Evolutionary conservation across 2,888 invertebrate species (phyloP).

Genomic region (Prosapia bicincta): DNA sequence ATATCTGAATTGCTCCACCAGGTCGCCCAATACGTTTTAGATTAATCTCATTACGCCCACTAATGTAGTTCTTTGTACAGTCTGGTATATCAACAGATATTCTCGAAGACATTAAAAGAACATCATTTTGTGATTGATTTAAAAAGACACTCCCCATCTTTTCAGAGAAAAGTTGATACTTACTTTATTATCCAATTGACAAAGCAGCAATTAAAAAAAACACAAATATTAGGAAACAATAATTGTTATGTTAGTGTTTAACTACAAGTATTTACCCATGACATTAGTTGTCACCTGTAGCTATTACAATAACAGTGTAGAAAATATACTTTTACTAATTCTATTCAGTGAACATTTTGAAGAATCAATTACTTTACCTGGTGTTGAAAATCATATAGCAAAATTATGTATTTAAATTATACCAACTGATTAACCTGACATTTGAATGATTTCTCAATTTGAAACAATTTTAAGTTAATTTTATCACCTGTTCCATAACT

Average conservation of each 20-base stretch:
- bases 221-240: slow-evolving; percentile 3
- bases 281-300: no score
- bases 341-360: no score
- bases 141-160: slow-evolving; percentile 43
- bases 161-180: slow-evolving; percentile 45
- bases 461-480: no score
- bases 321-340: no score
- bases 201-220: slow-evolving; percentile 4
- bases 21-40: slow-evolving; percentile 31
- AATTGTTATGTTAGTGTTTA: not conserved
- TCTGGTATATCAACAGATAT: slow-evolving; percentile 35
- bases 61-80: slow-evolving; percentile 23
- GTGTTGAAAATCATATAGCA: no score
- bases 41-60: slow-evolving; percentile 34
- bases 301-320: no score
- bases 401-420: no score
- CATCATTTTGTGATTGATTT: slow-evolving; percentile 55
- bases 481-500: no score
- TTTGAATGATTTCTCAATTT: no score
- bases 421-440: no score
- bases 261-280: no score
- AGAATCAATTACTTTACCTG: no score
- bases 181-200: slow-evolving; percentile 42
- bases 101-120: slow-evolving; percentile 50
- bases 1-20: slow-evolving; percentile 34